Percentiles rank a stretch among this genome's conserved stretches.
These are phyloP conservation scores for Lineus longissimus DNA, from an alignment of 1,140 invertebrate genomes.

Conservation along the genomic window DNA sequence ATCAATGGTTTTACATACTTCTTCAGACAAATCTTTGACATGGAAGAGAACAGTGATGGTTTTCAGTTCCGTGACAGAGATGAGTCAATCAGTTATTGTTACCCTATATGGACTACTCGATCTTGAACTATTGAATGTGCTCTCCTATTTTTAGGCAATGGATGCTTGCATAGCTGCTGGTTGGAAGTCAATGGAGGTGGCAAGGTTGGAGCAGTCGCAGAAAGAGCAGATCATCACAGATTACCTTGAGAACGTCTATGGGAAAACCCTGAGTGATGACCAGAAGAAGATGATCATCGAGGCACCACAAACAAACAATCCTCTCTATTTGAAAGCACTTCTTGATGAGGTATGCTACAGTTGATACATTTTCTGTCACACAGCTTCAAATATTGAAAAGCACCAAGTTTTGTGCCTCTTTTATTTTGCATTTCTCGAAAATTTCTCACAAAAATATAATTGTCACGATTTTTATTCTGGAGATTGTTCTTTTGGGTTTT, in stretches of 20 bases:
- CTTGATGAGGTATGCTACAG: conserved; percentile 32
- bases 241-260: conserved; percentile 32
- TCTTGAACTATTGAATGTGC: no score
- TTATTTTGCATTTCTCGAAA: no score
- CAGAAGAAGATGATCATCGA: conserved; percentile 33
- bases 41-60: no score
- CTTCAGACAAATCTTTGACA: no score
- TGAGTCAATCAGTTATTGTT: no score
- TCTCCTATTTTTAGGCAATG: conserved; percentile 27
- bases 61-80: no score
- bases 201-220: conserved; percentile 24
- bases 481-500: no score
- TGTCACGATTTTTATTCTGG: no score
- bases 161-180: conserved; percentile 19
- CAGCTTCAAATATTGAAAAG: background rate
- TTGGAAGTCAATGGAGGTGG: conserved; percentile 28
- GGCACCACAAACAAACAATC: conserved; percentile 30
- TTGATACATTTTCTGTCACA: background rate
- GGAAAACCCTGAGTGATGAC: conserved; percentile 28
- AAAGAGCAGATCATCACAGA: conserved; percentile 31
- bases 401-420: no score
- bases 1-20: no score
- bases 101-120: no score
- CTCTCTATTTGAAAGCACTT: conserved; percentile 29
- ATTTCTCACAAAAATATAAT: no score